phyloP scores from a whole-genome alignment of 2,888 invertebrate genomes.

The Epirrhoe alternata region DNA sequence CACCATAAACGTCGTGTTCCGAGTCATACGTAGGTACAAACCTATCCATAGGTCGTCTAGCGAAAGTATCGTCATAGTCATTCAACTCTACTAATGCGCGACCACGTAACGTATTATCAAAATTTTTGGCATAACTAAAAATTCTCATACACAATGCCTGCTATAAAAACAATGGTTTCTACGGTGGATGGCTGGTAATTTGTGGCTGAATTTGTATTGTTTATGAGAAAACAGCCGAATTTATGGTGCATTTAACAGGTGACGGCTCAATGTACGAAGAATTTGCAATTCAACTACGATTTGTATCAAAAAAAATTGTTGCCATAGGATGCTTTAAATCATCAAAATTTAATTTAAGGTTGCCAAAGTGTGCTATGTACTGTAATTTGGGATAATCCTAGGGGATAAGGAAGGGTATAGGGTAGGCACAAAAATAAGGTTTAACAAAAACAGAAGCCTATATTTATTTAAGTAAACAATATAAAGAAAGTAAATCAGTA shows the following conservation, averaged over 20 bases:
- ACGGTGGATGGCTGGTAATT: constrained; percentile 10
- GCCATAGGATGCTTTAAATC: too few relatives aligned
- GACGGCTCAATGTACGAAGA: constrained; percentile 5
- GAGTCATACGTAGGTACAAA: neutral
- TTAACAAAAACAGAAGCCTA: too few relatives aligned
- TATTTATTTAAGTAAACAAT: too few relatives aligned
- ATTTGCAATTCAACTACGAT: neutral
- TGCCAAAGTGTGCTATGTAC: too few relatives aligned
- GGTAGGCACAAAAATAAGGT: too few relatives aligned
- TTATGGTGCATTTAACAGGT: constrained; percentile 1
- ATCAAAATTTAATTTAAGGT: too few relatives aligned
- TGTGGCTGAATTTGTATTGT: constrained; percentile 22
- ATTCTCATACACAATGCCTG: constrained; percentile 6
- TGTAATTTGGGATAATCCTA: too few relatives aligned
- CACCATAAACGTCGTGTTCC: neutral
- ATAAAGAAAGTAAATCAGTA: too few relatives aligned
- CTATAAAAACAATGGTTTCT: constrained; percentile 19
- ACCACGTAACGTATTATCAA: constrained; percentile 4
- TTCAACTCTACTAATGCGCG: constrained; percentile 27
- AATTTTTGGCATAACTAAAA: constrained; percentile 10
- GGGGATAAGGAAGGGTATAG: too few relatives aligned
- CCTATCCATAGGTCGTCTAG: constrained; percentile 15
- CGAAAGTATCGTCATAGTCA: constrained; percentile 33
- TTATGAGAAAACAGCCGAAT: constrained; percentile 7
- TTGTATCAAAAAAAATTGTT: neutral